Percentiles rank a stretch among this genome's conserved stretches.
These are phyloP conservation scores for Spermophilus dauricus DNA, from an alignment of 2,113 vertebrate species.

Conservation along the genomic window DNA sequence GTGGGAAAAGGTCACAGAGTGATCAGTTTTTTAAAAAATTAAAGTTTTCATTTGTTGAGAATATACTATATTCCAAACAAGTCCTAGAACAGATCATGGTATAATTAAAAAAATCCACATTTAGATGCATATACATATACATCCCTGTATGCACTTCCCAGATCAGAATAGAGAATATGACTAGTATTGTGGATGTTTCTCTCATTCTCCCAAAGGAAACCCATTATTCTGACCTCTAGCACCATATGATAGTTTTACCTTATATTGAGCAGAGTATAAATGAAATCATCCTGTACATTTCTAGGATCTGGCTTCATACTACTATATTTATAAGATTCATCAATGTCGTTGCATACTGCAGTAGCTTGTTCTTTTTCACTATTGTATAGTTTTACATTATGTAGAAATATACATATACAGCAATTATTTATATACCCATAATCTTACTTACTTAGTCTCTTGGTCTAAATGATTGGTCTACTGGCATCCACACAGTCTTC, in stretches of 20 bases:
- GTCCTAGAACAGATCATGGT: background rate
- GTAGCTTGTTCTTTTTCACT: conserved; percentile 21
- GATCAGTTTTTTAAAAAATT: background rate
- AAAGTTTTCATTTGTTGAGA: background rate
- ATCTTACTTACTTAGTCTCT: background rate
- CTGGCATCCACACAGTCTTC: background rate
- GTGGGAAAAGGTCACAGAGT: background rate
- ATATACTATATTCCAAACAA: background rate
- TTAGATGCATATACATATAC: background rate
- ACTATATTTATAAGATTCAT: background rate
- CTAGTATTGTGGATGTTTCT: background rate
- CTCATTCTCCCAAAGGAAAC: background rate
- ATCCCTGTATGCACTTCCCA: background rate
- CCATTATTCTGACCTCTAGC: background rate
- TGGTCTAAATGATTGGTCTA: background rate
- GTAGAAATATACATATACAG: background rate
- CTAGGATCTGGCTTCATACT: background rate
- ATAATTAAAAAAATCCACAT: background rate
- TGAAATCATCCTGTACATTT: background rate
- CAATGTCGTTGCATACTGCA: background rate
- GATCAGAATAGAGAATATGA: background rate
- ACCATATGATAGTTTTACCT: background rate
- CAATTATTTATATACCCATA: background rate
- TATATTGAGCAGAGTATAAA: background rate
- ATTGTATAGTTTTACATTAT: background rate